Base-by-base conservation (phyloP, 37 sponge, comb jelly and placozoan species). In the Aphrocallistes beatrix region DNA sequence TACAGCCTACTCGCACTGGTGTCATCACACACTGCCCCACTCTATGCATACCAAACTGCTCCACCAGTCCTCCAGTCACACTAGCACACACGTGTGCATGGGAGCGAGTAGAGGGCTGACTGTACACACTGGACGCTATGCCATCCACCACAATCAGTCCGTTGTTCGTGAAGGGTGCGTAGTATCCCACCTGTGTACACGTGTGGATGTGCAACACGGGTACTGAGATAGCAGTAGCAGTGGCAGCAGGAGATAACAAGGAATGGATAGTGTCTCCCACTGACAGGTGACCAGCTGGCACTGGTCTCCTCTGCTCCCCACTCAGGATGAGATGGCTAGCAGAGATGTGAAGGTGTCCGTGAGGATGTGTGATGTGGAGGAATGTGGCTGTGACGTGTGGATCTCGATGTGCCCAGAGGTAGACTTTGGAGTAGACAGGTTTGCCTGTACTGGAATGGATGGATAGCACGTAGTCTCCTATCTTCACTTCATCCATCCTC, bases 11-110 rank as follows among this genome's bases (percentile, higher is more conserved):
- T 32, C 75, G 75, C n/a, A 60, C 75, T 60, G 75, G 75, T 60
- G 75, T 60, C 75, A 60, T 19, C 34, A 60, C 75, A 28, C 75
- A 60, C 75, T 60, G 75, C 10, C 75, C 75, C 34, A 60, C 75
- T 60, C 75, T 60, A 60, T 60, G 75, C 75, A 60, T 60, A 60
- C 75, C 75, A 60, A 60, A 60, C 75, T 60, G 75, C 28, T 60
- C 28, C 34, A 60, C 75, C 75, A 60, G 25, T 60, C 75, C 75
- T 25, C 75, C n/a, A 60, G 75, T 60, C 75, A 60, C 75, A 60
- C 75, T 60, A 30, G 6, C 28, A 42, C 45, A 42, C 45, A 42
- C 45, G 45, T n/a, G n/a, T n/a, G n/a, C n/a, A n/a, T n/a, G n/a
- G n/a, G n/a, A n/a, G n/a, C n/a, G n/a, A n/a, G n/a, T n/a, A 42